Conservation (phyloP, 1,140 invertebrate species). For the Psix sp. region DNA sequence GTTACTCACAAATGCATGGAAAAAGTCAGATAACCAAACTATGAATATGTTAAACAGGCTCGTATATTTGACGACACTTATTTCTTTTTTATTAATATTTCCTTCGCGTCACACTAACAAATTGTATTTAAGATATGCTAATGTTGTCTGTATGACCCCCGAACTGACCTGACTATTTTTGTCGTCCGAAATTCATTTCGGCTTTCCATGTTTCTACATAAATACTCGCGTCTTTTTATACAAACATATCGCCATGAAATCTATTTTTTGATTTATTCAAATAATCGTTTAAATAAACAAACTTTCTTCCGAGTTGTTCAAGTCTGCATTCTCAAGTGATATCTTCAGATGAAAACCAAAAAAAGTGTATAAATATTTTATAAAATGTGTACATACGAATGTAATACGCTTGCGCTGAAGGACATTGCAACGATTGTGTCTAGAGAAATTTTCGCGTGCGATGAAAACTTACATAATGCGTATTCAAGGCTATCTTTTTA, state of each 20-base stretch:
- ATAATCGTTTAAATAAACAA: too few relatives aligned
- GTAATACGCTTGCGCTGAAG: conserved; percentile 45
- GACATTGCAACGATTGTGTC: conserved; percentile 55
- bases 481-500: conserved; percentile 60
- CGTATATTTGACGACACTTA: conserved; percentile 37
- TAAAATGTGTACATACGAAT: conserved; percentile 18
- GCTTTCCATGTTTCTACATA: background rate
- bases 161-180: conserved; percentile 13
- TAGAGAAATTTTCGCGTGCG: conserved; percentile 63
- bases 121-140: conserved; percentile 49
- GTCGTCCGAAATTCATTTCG: background rate
- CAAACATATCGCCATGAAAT: too few relatives aligned
- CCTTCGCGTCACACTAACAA: conserved; percentile 37
- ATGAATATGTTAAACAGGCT: conserved; percentile 53
- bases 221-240: too few relatives aligned
- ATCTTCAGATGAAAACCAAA: too few relatives aligned
- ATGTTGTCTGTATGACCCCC: conserved; percentile 22
- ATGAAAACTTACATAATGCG: conserved; percentile 60
- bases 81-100: conserved; percentile 57
- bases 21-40: conserved; percentile 59
- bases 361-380: conserved; percentile 3
- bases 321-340: too few relatives aligned
- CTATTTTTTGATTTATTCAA: too few relatives aligned
- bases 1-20: conserved; percentile 57
- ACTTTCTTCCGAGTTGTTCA: too few relatives aligned